A percentile compares a stretch with the other conserved stretches of the same genome.
Evolutionary conservation across 2,113 vertebrate genomes (phyloP).

Genomic region (Eleginops maclovinus): DNA sequence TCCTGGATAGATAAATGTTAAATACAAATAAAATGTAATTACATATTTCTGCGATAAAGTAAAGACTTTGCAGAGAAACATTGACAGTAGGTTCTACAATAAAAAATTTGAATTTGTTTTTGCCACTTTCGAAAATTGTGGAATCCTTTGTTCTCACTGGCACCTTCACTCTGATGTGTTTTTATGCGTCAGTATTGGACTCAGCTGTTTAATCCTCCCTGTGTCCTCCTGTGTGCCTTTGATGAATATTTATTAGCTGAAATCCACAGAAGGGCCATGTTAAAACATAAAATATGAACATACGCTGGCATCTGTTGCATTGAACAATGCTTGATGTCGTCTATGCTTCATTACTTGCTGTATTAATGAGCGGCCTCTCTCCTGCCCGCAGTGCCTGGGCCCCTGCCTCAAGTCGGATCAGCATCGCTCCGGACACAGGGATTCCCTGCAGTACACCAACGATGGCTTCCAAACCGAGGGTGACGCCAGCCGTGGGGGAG

Average conservation of each 20-base stretch:
- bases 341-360: constrained; percentile 25
- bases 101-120: neutral
- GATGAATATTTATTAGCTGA: constrained; percentile 32
- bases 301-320: constrained; percentile 26
- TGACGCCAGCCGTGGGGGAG: constrained; percentile 53
- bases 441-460: constrained; percentile 83
- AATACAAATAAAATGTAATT: neutral
- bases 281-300: constrained; percentile 33
- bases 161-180: neutral
- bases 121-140: neutral
- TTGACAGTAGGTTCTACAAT: neutral
- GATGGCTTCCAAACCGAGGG: constrained; percentile 79
- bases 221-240: constrained; percentile 22
- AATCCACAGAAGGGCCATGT: constrained; percentile 41
- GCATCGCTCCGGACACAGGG: constrained; percentile 65
- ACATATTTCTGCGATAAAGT: neutral
- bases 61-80: neutral
- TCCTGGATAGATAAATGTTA: neutral
- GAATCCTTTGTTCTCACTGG: neutral
- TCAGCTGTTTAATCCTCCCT: constrained; percentile 1
- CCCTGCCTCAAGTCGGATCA: constrained; percentile 72
- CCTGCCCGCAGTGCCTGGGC: constrained; percentile 75
- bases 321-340: constrained; percentile 21
- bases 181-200: neutral
- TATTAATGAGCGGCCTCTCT: constrained; percentile 34